Evolutionary conservation across 2,888 invertebrate genomes (phyloP), one percentile per base, ranked within the genome.

Genomic region (Cryptocephalus moraei): DNA sequence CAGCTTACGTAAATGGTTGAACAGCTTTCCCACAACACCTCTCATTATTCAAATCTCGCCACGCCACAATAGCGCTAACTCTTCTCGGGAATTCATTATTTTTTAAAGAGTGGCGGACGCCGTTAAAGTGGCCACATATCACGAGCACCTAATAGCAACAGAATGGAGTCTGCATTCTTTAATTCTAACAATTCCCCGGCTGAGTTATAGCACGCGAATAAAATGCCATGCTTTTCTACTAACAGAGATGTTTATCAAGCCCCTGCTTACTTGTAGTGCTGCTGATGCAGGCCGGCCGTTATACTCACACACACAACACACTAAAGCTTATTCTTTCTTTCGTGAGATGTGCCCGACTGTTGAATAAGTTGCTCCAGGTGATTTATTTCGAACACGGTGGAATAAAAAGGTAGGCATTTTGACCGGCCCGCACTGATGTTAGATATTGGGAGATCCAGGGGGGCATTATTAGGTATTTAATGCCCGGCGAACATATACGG

Each of bases 121-220:
- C 11, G 36, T 36, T 48, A 45, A 47, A 44, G 49, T 47, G 44
- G 47, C 47, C 49, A 49, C 44, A 48, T 53, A 53, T 53, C 55
- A 54, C 55, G 40, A 44, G 47, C 48, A 51, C 49, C 56, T 56
- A 56, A 53, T 55, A 54, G 52, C 55, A 55, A 52, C 55, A 56
- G 56, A 56, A 56, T 55, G 56, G 54, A 55, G 56, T 50, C 53
- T 54, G 56, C 56, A 56, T 56, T 56, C 56, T 55, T 56, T 55
- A 55, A 55, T 52, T 55, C 56, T 54, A 56, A 54, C 55, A 54
- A 55, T 56, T 53, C 56, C 47, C 48, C 44, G 48, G 53, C 47
- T 56, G 55, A 54, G 49, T 57, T 55, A 57, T 57, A 46, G 56
- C 55, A 57, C 54, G 56, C 51, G 56, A 55, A 54, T 54, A 53